These are phyloP conservation scores for Wiebesia pumilae DNA, from an alignment of 1,140 invertebrate species.

Conservation along the genomic window DNA sequence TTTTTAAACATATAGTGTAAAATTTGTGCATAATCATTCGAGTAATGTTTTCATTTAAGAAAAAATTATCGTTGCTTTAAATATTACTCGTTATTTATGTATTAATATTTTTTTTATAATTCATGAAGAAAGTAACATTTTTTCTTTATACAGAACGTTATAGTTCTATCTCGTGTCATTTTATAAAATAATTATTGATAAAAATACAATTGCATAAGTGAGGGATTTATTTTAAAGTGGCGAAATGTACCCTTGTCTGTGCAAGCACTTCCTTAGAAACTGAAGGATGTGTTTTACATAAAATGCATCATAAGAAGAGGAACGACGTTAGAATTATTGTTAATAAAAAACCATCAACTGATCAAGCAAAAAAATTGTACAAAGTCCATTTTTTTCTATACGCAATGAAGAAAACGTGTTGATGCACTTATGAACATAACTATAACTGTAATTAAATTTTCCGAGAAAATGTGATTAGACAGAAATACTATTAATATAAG, in stretches of 20 bases:
- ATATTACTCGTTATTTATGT: slow-evolving; percentile 8
- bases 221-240: slow-evolving; percentile 23
- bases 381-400: slow-evolving; percentile 49
- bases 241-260: slow-evolving; percentile 3
- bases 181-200: slow-evolving; percentile 35
- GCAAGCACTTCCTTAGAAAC: background rate
- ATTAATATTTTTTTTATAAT: slow-evolving; percentile 33
- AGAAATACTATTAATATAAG: slow-evolving; percentile 25
- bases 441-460: slow-evolving; percentile 43
- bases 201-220: background rate
- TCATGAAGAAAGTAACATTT: slow-evolving; percentile 25
- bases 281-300: background rate
- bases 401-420: slow-evolving; percentile 8
- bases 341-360: slow-evolving; percentile 35
- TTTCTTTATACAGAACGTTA: slow-evolving; percentile 42
- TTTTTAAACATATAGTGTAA: background rate
- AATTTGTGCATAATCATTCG: slow-evolving; percentile 12
- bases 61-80: background rate
- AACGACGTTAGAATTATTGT: slow-evolving; percentile 18
- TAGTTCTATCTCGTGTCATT: slow-evolving; percentile 43
- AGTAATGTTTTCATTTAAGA: slow-evolving; percentile 17
- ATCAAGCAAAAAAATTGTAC: slow-evolving; percentile 33
- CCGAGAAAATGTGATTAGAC: slow-evolving; percentile 2
- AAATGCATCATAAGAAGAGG: background rate
- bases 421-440: slow-evolving; percentile 27